A percentile compares a stretch with the other conserved stretches of the same genome.
Conservation (phyloP, 2,888 invertebrate species). For the Morpho helenor region DNA sequence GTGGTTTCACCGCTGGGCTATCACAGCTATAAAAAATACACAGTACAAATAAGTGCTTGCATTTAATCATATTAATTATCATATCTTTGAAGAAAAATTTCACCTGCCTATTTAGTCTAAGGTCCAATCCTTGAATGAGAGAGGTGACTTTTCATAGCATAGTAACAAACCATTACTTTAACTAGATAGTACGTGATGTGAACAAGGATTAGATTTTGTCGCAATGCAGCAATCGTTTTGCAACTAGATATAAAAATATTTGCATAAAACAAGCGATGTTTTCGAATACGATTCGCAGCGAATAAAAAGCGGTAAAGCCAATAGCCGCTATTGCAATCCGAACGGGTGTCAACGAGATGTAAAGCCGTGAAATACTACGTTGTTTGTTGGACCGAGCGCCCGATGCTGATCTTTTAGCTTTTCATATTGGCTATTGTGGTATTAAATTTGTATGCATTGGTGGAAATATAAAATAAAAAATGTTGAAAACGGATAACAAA, state of each 20-base stretch:
- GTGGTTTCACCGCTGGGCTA: no score
- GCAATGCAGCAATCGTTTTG: constrained; percentile 6
- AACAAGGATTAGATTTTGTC: neutral
- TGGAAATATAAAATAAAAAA: neutral
- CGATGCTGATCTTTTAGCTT: neutral
- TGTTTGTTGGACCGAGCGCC: neutral
- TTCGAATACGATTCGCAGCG: neutral
- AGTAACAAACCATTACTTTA: no score
- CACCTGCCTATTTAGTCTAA: no score
- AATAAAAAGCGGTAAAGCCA: constrained; percentile 10
- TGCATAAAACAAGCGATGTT: constrained; percentile 8
- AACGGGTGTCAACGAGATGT: constrained; percentile 2
- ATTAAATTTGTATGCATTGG: neutral
- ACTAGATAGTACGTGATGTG: no score
- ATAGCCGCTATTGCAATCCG: constrained; percentile 1
- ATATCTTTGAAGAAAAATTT: no score
- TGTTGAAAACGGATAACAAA: no score
- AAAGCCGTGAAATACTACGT: constrained; percentile 1
- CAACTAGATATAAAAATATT: constrained; percentile 7
- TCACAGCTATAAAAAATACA: no score
- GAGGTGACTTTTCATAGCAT: no score
- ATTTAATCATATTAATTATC: no score
- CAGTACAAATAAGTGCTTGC: no score
- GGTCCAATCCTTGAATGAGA: no score
- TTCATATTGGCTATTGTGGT: neutral